Conservation (phyloP, 2,888 invertebrate genomes). For the Ectropis crepuscularia region DNA sequence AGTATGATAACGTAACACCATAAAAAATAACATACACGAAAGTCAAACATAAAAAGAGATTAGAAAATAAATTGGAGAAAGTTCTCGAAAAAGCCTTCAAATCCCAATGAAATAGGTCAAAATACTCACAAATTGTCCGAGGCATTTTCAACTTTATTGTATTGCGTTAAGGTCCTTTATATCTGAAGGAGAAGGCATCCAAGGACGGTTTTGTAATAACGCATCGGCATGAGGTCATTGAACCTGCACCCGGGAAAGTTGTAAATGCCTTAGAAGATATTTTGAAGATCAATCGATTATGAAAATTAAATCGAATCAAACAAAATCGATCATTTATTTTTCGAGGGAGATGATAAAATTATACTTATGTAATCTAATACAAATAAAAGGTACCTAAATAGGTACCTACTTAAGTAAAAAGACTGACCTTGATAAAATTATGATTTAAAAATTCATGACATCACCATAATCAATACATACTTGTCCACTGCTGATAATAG, state of each 20-base stretch:
- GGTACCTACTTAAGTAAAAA: no score
- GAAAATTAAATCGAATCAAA: no score
- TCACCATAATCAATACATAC: no score
- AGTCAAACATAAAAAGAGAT: constrained; percentile 17
- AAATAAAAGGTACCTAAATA: no score
- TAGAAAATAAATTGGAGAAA: constrained; percentile 32
- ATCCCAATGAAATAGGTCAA: constrained; percentile 27
- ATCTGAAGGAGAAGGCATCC: constrained; percentile 54
- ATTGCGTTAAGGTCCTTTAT: constrained; percentile 47
- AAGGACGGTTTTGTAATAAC: constrained; percentile 57
- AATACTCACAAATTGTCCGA: constrained; percentile 19
- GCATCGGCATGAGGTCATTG: constrained; percentile 67
- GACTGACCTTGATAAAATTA: no score
- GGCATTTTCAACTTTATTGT: constrained; percentile 10
- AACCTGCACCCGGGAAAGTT: constrained; percentile 58
- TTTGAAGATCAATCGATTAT: constrained; percentile 1
- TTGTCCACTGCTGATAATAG: no score
- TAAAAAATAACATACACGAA: constrained; percentile 6
- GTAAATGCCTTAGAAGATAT: constrained; percentile 43
- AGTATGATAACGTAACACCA: background rate
- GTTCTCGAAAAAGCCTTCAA: constrained; percentile 17
- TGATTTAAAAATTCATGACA: no score
- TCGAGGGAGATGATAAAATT: no score
- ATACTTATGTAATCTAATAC: no score
- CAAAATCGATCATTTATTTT: no score